Conservation (phyloP, 2,113 vertebrate species). For the Lampris incognitus region DNA sequence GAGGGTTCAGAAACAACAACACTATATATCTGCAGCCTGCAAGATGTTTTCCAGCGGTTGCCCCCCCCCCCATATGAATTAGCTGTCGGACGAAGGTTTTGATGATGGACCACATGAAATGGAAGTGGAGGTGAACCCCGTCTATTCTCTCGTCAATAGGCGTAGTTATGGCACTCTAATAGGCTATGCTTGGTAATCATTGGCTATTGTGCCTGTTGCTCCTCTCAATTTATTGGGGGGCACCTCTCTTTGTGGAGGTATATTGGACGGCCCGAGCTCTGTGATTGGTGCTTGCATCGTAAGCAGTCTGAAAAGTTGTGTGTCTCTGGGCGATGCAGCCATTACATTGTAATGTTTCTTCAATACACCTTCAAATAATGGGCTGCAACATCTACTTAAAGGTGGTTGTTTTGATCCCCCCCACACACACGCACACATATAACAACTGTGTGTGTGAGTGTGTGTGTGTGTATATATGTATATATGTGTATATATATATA, state of each 20-base stretch:
- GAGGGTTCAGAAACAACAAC: constrained; percentile 68
- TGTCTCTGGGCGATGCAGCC: constrained; percentile 16
- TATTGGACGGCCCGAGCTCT: constrained; percentile 68
- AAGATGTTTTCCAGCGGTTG: constrained; percentile 64
- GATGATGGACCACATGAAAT: constrained; percentile 76
- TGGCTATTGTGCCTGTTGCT: constrained; percentile 78
- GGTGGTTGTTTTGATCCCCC: constrained; percentile 1
- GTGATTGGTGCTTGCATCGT: constrained; percentile 77
- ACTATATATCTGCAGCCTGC: constrained; percentile 67
- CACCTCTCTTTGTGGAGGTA: constrained; percentile 69
- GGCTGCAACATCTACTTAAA: constrained; percentile 14
- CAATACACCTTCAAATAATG: not conserved
- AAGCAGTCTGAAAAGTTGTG: constrained; percentile 66
- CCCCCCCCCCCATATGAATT: constrained; percentile 48
- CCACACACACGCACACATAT: not conserved
- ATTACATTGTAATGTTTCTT: constrained; percentile 25
- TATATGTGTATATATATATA: not conserved
- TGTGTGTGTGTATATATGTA: too few relatives aligned
- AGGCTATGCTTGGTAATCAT: constrained; percentile 80
- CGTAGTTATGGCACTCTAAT: constrained; percentile 78
- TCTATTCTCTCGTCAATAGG: constrained; percentile 79
- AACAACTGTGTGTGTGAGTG: too few relatives aligned
- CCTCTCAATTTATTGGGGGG: constrained; percentile 70
- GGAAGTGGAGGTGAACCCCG: constrained; percentile 79
- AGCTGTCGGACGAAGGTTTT: constrained; percentile 75